These are phyloP conservation scores for Scyliorhinus canicula DNA, from an alignment of 2,797 vertebrate species.

Conservation along the genomic window DNA sequence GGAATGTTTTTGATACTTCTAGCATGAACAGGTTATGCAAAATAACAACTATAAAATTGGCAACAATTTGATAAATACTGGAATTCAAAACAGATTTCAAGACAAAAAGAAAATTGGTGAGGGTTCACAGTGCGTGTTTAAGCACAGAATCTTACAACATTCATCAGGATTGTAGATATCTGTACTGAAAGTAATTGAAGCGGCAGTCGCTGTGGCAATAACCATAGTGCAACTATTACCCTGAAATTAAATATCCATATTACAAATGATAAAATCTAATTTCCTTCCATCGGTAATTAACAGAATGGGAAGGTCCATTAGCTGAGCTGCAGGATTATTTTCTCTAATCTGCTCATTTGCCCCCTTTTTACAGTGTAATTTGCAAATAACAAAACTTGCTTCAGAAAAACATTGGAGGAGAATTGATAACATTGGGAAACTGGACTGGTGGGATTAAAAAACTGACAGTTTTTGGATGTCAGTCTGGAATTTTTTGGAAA, in stretches of 20 bases:
- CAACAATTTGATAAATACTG: neutral
- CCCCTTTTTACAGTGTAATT: neutral
- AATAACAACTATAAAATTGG: neutral
- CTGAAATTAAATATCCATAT: neutral
- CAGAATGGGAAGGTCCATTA: neutral
- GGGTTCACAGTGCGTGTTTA: neutral
- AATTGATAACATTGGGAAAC: neutral
- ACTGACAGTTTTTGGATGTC: too few relatives aligned
- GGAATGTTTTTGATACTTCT: neutral
- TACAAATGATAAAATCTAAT: neutral
- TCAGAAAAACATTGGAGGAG: neutral
- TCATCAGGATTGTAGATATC: neutral
- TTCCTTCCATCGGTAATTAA: neutral
- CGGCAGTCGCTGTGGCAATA: neutral
- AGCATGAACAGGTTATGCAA: neutral
- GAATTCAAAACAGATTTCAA: neutral
- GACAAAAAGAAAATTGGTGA: neutral
- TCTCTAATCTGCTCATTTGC: conserved; percentile 12
- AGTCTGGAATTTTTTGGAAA: neutral
- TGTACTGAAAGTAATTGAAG: neutral
- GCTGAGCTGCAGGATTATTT: conserved; percentile 6
- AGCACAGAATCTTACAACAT: neutral
- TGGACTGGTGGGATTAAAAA: neutral
- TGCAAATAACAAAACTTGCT: neutral
- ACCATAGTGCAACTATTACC: neutral